Percentiles rank a stretch among this genome's conserved stretches.
Conservation (phyloP, 1,140 invertebrate species). For the Drosophila paulistorum region DNA sequence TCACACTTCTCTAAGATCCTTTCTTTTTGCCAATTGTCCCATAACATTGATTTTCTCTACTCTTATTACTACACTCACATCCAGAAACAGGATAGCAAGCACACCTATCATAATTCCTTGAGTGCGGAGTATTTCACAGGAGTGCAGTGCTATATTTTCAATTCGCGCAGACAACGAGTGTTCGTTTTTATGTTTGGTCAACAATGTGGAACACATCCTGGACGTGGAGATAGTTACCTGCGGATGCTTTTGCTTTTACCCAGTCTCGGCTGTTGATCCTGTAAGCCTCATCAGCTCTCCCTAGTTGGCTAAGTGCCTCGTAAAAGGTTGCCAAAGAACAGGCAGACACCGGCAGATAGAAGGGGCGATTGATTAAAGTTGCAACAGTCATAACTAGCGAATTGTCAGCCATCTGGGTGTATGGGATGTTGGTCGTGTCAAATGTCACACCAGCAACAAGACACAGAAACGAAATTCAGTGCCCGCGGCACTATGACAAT, state of each 20-base stretch:
- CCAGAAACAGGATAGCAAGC: background rate
- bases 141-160: background rate
- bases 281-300: slow-evolving; percentile 33
- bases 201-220: slow-evolving; percentile 60
- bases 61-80: too few species aligned
- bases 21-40: too few species aligned
- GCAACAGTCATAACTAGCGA: slow-evolving; percentile 45
- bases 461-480: slow-evolving; percentile 34
- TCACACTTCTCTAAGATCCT: too few species aligned
- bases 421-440: slow-evolving; percentile 19
- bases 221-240: slow-evolving; percentile 22
- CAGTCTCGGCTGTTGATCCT: slow-evolving; percentile 17
- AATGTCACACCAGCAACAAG: slow-evolving; percentile 50
- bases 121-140: background rate
- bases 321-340: slow-evolving; percentile 44
- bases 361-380: slow-evolving; percentile 56
- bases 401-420: background rate
- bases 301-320: slow-evolving; percentile 48
- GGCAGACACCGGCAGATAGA: slow-evolving; percentile 14
- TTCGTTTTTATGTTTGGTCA: slow-evolving; percentile 63
- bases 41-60: too few species aligned
- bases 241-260: slow-evolving; percentile 1
- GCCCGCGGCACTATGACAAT: slow-evolving; percentile 47
- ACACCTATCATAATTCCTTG: background rate
- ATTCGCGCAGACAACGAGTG: slow-evolving; percentile 31